These are phyloP conservation scores for Gadus macrocephalus DNA, from an alignment of 2,113 vertebrate species.

Conservation along the genomic window DNA sequence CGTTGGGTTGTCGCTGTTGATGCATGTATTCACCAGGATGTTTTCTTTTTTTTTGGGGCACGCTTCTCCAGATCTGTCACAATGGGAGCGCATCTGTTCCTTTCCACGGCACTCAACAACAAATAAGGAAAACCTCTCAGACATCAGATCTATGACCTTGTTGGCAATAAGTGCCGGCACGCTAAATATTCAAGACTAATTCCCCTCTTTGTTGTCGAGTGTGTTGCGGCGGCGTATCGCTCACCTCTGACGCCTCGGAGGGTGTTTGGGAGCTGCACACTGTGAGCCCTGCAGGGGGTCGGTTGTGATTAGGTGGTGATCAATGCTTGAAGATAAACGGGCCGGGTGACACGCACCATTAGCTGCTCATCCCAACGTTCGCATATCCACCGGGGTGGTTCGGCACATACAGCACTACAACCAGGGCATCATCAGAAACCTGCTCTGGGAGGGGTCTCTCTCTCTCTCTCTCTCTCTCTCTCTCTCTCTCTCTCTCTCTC, in stretches of 20 bases:
- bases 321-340: constrained; percentile 50
- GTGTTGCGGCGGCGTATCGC: constrained; percentile 1
- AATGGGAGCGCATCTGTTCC: no score
- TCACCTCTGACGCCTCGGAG: constrained; percentile 21
- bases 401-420: no score
- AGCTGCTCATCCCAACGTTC: constrained; percentile 9
- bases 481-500: no score
- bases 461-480: background rate
- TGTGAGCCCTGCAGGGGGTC: constrained; percentile 14
- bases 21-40: no score
- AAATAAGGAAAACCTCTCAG: no score
- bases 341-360: constrained; percentile 55
- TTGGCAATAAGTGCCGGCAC: background rate
- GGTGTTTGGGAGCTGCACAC: constrained; percentile 25
- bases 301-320: constrained; percentile 62
- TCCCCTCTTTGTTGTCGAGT: background rate
- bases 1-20: no score
- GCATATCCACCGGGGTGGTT: no score
- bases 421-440: no score
- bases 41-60: no score
- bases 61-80: no score
- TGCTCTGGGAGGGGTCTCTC: background rate
- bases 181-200: background rate
- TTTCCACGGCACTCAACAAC: no score
- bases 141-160: no score